Evolutionary conservation across 2,888 invertebrate genomes (phyloP).

Genomic region (Conomelus anceps): DNA sequence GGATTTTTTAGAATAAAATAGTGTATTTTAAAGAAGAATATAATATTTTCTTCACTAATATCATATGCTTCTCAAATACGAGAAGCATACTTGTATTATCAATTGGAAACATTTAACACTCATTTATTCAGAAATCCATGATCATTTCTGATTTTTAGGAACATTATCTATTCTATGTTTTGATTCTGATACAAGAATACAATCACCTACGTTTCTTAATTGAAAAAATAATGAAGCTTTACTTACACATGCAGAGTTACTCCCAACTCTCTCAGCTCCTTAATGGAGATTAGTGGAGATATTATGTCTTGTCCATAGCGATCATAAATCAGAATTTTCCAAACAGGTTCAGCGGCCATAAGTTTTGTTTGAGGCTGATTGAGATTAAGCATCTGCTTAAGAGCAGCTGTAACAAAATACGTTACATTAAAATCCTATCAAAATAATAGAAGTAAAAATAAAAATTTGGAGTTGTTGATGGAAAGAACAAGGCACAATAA

Average conservation of each 20-base stretch:
- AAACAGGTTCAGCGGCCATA: slow-evolving; percentile 77
- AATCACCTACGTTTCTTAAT: background rate
- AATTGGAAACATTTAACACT: no score
- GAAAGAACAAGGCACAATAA: background rate
- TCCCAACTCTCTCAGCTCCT: slow-evolving; percentile 90
- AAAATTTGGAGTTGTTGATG: background rate
- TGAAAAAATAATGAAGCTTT: slow-evolving; percentile 22
- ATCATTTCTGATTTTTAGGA: no score
- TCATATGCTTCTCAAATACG: no score
- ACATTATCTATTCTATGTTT: no score
- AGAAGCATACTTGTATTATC: no score
- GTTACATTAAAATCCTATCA: slow-evolving; percentile 32
- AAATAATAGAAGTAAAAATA: background rate
- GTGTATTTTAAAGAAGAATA: no score
- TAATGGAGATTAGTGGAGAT: slow-evolving; percentile 90
- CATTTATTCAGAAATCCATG: no score
- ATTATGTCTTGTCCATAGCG: slow-evolving; percentile 96
- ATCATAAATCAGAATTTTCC: slow-evolving; percentile 96
- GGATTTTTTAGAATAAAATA: no score
- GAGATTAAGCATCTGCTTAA: slow-evolving; percentile 93
- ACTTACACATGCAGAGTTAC: slow-evolving; percentile 95
- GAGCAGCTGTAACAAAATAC: slow-evolving; percentile 58
- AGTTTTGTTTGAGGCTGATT: slow-evolving; percentile 73
- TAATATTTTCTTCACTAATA: no score
- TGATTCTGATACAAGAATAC: no score